These are phyloP conservation scores for Epsilonema sp. DNA, from an alignment of 2,888 invertebrate species.

Conservation along the genomic window DNA sequence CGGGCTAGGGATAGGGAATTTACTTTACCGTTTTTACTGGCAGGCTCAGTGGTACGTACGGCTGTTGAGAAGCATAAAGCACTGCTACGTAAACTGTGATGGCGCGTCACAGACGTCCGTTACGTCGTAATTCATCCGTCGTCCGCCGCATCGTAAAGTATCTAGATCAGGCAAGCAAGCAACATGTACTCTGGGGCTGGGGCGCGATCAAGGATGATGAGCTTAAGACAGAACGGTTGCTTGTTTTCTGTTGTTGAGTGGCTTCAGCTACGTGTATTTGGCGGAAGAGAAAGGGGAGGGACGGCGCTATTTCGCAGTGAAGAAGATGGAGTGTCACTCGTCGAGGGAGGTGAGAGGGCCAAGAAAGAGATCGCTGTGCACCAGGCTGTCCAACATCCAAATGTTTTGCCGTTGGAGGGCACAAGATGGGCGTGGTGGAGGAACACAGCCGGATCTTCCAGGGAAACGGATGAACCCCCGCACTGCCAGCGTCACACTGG, in stretches of 20 bases:
- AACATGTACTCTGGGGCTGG: slow-evolving; percentile 38
- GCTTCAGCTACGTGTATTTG: slow-evolving; percentile 57
- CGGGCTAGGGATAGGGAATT: too few relatives aligned
- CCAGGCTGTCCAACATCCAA: slow-evolving; percentile 47
- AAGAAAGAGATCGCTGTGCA: slow-evolving; percentile 53
- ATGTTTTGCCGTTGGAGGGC: slow-evolving; percentile 49
- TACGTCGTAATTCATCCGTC: too few relatives aligned
- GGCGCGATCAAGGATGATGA: too few relatives aligned
- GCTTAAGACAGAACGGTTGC: too few relatives aligned
- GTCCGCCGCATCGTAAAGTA: slow-evolving; percentile 28
- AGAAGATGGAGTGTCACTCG: slow-evolving; percentile 58
- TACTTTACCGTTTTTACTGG: too few relatives aligned
- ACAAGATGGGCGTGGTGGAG: not conserved
- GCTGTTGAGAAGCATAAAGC: too few relatives aligned
- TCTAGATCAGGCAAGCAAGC: slow-evolving; percentile 46
- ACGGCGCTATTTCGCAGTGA: slow-evolving; percentile 47
- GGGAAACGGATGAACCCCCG: slow-evolving; percentile 36
- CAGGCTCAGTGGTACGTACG: too few relatives aligned
- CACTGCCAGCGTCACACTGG: slow-evolving; percentile 3
- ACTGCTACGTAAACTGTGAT: too few relatives aligned
- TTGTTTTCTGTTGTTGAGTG: slow-evolving; percentile 40
- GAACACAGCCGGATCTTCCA: slow-evolving; percentile 40
- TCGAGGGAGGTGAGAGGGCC: slow-evolving; percentile 49
- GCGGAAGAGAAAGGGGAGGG: slow-evolving; percentile 45
- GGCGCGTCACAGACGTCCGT: too few relatives aligned